Base-by-base conservation (phyloP, 2,113 vertebrate species). In the Edolisoma coerulescens region DNA sequence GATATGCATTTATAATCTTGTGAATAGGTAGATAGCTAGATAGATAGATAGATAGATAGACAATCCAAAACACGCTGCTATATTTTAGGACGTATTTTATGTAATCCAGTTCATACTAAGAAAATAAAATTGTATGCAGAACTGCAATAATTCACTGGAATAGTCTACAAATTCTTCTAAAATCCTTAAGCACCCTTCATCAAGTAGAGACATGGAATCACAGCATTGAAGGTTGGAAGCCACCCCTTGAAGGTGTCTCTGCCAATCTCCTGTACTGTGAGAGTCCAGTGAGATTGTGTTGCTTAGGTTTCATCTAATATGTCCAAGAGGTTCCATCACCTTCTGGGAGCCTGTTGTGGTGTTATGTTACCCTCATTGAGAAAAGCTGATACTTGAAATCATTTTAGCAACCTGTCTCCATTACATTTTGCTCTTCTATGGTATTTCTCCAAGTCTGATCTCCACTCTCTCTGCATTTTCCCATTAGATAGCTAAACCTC, bases 311-410 rank as follows among this genome's bases (percentile, higher is more conserved):
- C 37, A 28, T 20, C 27, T 35, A 33, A 16, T 3, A 33, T 9
- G 27, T 60, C 16, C 21, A 42, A 7, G 16, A 75, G 20, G 33
- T 68, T n/a, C 1, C 9, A 33, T 6, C 8, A 44, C 6, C 5
- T 64, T 5, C n/a, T 61, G 11, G 24, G 6, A 90, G 3, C 5
- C 28, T 75, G 11, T 14, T 80, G 19, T 76, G 11, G 11, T 52
- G 10, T 39, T 56, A 5, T 33, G 11, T 8, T 49, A 22, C 4
- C 3, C 2, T 32, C 24, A 27, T 0, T 77, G n/a, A 30, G 16
- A 32, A 77, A 84, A 80, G 3, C 6, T 24, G 2, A 11, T 21
- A 81, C 9, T 5, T 80, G 8, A 89, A 53, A 52, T 81, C 37
- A 28, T 39, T 44, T 14, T 77, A 77, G 11, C 17, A 45, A 57